These are phyloP conservation scores for Papilio demoleus DNA, from an alignment of 2,888 invertebrate genomes.

Conservation along the genomic window DNA sequence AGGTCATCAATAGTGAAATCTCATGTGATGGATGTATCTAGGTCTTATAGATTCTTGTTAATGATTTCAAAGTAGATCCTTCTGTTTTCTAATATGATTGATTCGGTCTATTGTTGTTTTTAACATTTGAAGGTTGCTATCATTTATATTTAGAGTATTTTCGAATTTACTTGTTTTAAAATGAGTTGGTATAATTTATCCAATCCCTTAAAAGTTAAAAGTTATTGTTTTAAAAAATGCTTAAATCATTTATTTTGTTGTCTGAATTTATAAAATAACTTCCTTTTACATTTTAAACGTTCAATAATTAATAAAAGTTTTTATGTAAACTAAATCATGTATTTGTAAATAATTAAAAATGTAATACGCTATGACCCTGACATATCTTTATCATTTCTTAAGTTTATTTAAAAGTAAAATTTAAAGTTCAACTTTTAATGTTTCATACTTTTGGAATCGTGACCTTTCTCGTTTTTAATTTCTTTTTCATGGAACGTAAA, in stretches of 20 bases:
- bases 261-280: neutral
- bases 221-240: neutral
- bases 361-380: neutral
- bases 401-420: neutral
- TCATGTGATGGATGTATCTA: constrained; percentile 25
- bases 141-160: neutral
- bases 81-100: constrained; percentile 16
- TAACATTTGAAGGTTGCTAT: constrained; percentile 18
- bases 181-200: too few species aligned
- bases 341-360: neutral
- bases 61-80: constrained; percentile 6
- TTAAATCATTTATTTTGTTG: neutral
- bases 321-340: neutral
- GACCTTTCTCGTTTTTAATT: constrained; percentile 34
- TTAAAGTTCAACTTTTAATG: constrained; percentile 24
- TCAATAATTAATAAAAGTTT: neutral
- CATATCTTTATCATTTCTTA: neutral
- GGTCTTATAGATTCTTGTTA: neutral
- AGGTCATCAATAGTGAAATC: constrained; percentile 55
- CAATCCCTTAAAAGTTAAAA: too few species aligned
- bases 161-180: too few species aligned
- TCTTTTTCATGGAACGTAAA: constrained; percentile 28
- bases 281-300: too few species aligned
- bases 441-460: neutral
- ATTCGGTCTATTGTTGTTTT: constrained; percentile 17